Evolutionary conservation across 1,140 invertebrate species (phyloP), one percentile per base, ranked within the genome.

Genomic region (Geopemphigus sp.): DNA sequence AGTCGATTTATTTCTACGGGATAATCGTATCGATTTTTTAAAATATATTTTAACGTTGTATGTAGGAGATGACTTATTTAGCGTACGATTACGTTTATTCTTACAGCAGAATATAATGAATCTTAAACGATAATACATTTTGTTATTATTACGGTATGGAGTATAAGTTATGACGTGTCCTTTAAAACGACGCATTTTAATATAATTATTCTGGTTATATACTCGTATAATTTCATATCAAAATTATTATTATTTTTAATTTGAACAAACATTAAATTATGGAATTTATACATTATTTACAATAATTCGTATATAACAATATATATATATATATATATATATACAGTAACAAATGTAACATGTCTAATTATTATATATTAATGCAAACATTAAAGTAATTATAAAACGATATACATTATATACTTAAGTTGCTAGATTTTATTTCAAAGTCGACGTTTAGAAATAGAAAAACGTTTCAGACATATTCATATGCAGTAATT

Each of bases 151-250:
- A 11, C 19, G 12, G 11, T 64, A 45, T n/a, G 32, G 53, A n/a
- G n/a, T n/a, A n/a, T n/a, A n/a, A n/a, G 53, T 54, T 57, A 57
- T 57, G 54, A 57, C n/a, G 54, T 22, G n/a, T 57, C n/a, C 54
- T 57, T 22, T n/a, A 57, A 57, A 57, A 57, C 22, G 19, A 57
- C 54, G 19, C 54, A 57, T 19, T 22, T 57, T 5, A 57, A 57
- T 22, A 8, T 22, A 8, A 22, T 57, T n/a, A 6, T 54, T n/a
- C 19, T 12, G 5, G 53, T 19, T 6, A 54, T 5, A 57, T 39
- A 39, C n/a, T n/a, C n/a, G n/a, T n/a, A 57, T 22, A 10, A 5
- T 57, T 68, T 68, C 0, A 45, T 59, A 24, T 45, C n/a, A 5
- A 22, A 45, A 39, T 24, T 1, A 22, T 45, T 68, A 22, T 22